Evolutionary conservation across 2,797 vertebrate species (phyloP).

Genomic region (Anas capensis): DNA sequence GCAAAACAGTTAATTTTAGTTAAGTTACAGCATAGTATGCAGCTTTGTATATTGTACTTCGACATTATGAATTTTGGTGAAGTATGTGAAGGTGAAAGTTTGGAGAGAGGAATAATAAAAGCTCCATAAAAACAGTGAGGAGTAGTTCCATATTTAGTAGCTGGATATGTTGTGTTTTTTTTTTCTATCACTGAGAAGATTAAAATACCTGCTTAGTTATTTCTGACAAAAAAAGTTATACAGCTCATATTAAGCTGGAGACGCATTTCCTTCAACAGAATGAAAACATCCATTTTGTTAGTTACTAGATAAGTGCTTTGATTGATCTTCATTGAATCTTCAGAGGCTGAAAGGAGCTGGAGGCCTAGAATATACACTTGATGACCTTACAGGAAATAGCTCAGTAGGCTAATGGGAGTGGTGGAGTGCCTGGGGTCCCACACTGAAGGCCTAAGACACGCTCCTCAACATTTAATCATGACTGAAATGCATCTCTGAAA

Average conservation of each 20-base stretch:
- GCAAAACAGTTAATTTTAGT: not conserved
- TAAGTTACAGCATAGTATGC: not conserved
- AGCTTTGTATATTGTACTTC: not conserved
- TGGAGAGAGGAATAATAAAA: not conserved
- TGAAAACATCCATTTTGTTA: not conserved
- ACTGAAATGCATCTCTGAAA: conserved; percentile 47
- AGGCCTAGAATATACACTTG: not conserved
- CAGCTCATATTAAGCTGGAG: not conserved
- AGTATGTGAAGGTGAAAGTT: not conserved
- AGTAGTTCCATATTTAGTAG: not conserved
- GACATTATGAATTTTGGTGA: not conserved
- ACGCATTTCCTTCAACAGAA: not conserved
- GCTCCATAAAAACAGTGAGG: not conserved
- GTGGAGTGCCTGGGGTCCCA: not conserved
- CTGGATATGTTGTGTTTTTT: not conserved
- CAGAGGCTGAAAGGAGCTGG: not conserved
- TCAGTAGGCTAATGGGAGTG: not conserved
- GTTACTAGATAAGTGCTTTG: not conserved
- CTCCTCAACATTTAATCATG: not conserved
- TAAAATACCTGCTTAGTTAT: not conserved
- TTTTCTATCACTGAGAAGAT: conserved; percentile 4
- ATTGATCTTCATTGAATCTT: not conserved
- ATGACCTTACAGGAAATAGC: not conserved
- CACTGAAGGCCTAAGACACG: not conserved
- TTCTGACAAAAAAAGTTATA: not conserved